These are phyloP conservation scores for Amphipoea lucens DNA, from an alignment of 2,888 invertebrate genomes.

Conservation along the genomic window DNA sequence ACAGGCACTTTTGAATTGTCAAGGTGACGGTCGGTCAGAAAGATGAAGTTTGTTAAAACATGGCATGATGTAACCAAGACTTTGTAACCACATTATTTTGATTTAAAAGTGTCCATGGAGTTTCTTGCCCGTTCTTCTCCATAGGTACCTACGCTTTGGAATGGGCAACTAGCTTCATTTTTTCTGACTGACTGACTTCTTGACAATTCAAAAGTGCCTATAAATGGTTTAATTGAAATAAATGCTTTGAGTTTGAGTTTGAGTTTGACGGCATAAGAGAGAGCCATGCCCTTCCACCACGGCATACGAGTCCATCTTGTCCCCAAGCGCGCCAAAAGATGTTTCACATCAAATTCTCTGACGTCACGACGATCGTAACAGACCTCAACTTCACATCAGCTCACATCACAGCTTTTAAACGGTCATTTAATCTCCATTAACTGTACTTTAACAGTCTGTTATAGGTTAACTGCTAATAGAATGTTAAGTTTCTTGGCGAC, in stretches of 20 bases:
- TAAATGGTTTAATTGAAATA: no score
- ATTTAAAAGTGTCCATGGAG: no score
- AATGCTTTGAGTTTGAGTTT: no score
- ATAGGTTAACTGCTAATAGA: conserved; percentile 64
- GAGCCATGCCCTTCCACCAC: neutral
- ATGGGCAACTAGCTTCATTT: no score
- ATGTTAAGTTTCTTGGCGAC: conserved; percentile 43
- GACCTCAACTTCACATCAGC: conserved; percentile 28
- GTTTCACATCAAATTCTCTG: neutral
- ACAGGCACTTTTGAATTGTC: no score
- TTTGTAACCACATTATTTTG: no score
- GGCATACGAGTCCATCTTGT: neutral
- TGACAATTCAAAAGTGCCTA: no score
- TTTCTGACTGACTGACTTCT: no score
- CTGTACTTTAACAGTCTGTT: conserved; percentile 50
- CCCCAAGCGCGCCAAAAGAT: neutral
- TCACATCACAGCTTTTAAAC: conserved; percentile 34
- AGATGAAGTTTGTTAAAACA: neutral
- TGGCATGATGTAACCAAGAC: no score
- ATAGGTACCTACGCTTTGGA: no score
- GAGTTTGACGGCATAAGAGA: neutral
- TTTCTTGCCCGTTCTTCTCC: no score
- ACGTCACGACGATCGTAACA: conserved; percentile 22
- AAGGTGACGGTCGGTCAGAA: no score
- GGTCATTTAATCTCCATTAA: conserved; percentile 53